These are phyloP conservation scores for Lutjanus campechanus DNA, from an alignment of 2,797 vertebrate genomes.

Conservation along the genomic window DNA sequence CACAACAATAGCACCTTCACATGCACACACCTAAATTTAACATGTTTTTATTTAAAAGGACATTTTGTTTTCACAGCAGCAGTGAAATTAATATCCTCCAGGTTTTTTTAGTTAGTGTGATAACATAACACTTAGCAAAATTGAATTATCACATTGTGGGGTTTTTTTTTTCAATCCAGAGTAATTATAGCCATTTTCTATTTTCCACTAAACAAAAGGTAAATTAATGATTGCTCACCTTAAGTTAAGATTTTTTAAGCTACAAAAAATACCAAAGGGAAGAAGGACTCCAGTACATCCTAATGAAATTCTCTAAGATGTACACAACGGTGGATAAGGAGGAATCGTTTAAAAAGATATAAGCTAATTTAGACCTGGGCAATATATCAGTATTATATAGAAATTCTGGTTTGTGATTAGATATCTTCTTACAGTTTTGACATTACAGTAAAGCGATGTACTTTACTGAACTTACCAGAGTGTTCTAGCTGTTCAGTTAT, in stretches of 20 bases:
- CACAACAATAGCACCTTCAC: slow-evolving; percentile 22
- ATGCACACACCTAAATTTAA: not conserved
- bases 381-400: no score
- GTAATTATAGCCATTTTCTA: slow-evolving; percentile 14
- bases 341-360: no score
- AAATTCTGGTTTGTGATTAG: no score
- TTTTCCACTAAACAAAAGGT: not conserved
- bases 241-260: slow-evolving; percentile 3
- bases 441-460: no score
- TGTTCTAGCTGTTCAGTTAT: no score
- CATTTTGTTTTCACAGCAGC: slow-evolving; percentile 8
- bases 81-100: slow-evolving; percentile 11
- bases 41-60: slow-evolving; percentile 8
- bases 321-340: no score
- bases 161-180: not conserved
- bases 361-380: no score
- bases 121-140: slow-evolving; percentile 16
- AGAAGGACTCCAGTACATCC: no score
- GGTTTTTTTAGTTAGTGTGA: slow-evolving; percentile 24
- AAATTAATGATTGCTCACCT: slow-evolving; percentile 16
- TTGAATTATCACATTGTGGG: slow-evolving; percentile 20
- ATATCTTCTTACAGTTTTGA: no score
- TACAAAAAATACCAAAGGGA: no score
- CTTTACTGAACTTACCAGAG: no score
- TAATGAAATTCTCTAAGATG: no score